phyloP scores from a whole-genome alignment of 2,113 vertebrate species.

The Carassius auratus region DNA sequence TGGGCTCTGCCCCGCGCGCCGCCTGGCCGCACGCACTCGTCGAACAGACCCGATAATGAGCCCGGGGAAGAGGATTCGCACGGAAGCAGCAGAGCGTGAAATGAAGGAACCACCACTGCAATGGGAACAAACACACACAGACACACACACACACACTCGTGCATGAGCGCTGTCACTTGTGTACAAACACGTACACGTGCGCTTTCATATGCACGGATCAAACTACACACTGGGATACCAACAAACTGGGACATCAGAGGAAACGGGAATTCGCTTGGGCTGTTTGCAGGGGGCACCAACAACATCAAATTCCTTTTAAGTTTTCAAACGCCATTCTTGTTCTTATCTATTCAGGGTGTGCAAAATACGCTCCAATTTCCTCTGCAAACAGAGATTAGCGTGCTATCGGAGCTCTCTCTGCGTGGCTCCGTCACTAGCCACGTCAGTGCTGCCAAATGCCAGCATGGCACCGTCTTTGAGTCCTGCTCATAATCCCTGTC shows the following conservation, averaged over 20 bases:
- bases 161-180: conserved; percentile 31
- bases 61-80: conserved; percentile 78
- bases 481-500: conserved; percentile 58
- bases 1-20: conserved; percentile 64
- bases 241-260: conserved; percentile 5
- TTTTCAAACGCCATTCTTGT: conserved; percentile 19
- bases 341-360: conserved; percentile 49
- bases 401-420: conserved; percentile 47
- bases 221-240: not conserved
- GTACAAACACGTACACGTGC: conserved; percentile 30
- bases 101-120: conserved; percentile 77
- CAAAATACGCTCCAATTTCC: conserved; percentile 48
- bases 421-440: conserved; percentile 53
- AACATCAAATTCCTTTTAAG: conserved; percentile 49
- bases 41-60: conserved; percentile 79
- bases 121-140: conserved; percentile 68
- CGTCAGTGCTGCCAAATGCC: conserved; percentile 60
- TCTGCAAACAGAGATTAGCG: conserved; percentile 58
- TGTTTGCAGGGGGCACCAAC: conserved; percentile 44
- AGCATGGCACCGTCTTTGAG: conserved; percentile 51
- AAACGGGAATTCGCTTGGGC: conserved; percentile 13
- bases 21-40: conserved; percentile 59
- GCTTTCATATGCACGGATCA: conserved; percentile 24
- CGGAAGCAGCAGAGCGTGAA: conserved; percentile 75
- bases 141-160: conserved; percentile 43